Conservation (phyloP, 2,113 vertebrate genomes). For the Aptenodytes patagonicus region DNA sequence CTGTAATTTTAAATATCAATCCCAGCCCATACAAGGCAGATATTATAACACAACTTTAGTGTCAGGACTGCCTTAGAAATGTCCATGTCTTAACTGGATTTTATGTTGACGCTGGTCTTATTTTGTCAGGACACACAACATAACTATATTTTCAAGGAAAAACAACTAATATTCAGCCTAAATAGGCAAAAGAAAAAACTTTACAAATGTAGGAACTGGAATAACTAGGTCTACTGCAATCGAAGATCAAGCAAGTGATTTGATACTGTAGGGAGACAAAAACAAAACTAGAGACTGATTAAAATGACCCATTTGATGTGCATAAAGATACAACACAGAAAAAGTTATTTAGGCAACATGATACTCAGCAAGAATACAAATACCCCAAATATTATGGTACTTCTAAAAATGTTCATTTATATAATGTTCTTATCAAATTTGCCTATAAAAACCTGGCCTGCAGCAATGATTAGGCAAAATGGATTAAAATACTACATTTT, state of each 20-base stretch:
- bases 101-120: neutral
- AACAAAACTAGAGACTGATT: neutral
- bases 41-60: neutral
- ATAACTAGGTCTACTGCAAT: neutral
- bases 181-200: neutral
- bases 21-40: neutral
- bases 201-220: neutral
- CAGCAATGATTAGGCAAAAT: neutral
- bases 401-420: neutral
- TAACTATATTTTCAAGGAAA: neutral
- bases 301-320: neutral
- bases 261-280: neutral
- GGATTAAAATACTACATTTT: neutral
- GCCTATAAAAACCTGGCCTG: neutral
- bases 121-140: neutral
- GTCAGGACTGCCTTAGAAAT: neutral
- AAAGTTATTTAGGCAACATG: neutral
- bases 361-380: neutral
- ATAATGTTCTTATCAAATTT: neutral
- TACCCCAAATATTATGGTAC: neutral
- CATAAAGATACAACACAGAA: neutral
- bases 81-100: neutral
- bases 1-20: neutral
- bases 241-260: neutral
- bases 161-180: neutral